Evolutionary conservation across 2,888 invertebrate species (phyloP), one percentile per base, ranked within the genome.

Genomic region (Napeogenes inachia): DNA sequence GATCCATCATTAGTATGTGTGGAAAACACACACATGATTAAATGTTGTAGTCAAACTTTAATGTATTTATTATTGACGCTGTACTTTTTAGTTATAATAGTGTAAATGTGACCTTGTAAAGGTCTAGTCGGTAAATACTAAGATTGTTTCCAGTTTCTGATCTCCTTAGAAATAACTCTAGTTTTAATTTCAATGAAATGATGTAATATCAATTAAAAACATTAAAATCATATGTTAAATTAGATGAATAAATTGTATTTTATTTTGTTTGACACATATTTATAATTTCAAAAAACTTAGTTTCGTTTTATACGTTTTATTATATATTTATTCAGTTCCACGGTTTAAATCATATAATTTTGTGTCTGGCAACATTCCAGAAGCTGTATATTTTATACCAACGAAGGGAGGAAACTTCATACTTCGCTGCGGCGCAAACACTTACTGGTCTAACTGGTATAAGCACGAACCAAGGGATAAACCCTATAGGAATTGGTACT

Each of bases 381-480:
- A 56, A 5, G 60, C 59, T 6, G 53, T 66, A 30, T 50, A 50
- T 35, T 61, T 70, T 8, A 55, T 63, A 38, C 65, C 63, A 13
- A 71, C 70, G 47, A 69, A 65, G 46, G 61, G 68, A 12, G 76
- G 76, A 2, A 73, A 74, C 50, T 75, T 72, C 45, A 73, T 73
- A 5, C 70, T 81, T 3, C 67, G 70, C 3, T 73, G 72, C 42
- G 72, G 71, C 0, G 57, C 63, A 3, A 60, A 77, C n/a, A 75
- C 75, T 0, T 81, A 72, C 47, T 79, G 77, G 75, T 76, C 74
- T 13, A 75, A 75, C 6, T 73, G 70, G 59, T 70, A 74, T 4
- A 71, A 71, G 45, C 54, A 58, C 47, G 4, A 65, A 8, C 61
- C 65, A 3, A 64, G 59, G 32, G 60, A 70, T 3, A 71, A 70